Percentiles rank a stretch among this genome's conserved stretches.
Evolutionary conservation across 2,113 vertebrate genomes (phyloP).

Genomic region (Spermophilus dauricus): DNA sequence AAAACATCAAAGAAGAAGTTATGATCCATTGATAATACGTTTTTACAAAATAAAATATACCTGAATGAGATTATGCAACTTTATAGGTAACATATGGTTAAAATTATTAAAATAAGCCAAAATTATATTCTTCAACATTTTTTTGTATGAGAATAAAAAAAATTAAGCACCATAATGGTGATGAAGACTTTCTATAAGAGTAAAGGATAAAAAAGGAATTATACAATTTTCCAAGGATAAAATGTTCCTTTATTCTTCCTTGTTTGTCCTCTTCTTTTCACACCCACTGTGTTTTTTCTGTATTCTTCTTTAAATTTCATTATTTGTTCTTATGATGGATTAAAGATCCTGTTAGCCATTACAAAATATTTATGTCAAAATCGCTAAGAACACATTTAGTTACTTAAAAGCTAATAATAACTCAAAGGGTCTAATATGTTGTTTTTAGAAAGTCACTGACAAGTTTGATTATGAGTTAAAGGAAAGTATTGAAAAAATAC

Average conservation of each 20-base stretch:
- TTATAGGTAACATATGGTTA: not conserved
- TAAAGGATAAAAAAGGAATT: too few species aligned
- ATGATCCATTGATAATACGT: not conserved
- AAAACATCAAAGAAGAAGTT: not conserved
- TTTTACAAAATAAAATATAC: not conserved
- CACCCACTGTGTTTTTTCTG: not conserved
- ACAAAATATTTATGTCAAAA: constrained; percentile 53
- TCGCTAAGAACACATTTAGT: constrained; percentile 10
- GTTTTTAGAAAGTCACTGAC: not conserved
- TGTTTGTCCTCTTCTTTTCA: not conserved
- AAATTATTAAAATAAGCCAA: not conserved
- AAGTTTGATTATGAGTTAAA: constrained; percentile 8
- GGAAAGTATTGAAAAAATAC: not conserved
- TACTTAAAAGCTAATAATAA: constrained; percentile 18
- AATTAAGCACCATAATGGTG: rapidly evolving
- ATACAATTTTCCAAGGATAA: not conserved
- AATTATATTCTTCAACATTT: not conserved
- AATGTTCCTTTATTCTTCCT: not conserved
- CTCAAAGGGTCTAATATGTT: not conserved
- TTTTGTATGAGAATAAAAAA: not conserved
- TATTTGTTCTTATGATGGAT: constrained; percentile 34
- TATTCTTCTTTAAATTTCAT: not conserved
- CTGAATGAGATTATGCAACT: not conserved
- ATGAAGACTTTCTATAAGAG: not conserved
- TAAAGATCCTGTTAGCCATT: constrained; percentile 11